phyloP scores from a whole-genome alignment of 2,113 vertebrate species.

The Tenrec ecaudatus region DNA sequence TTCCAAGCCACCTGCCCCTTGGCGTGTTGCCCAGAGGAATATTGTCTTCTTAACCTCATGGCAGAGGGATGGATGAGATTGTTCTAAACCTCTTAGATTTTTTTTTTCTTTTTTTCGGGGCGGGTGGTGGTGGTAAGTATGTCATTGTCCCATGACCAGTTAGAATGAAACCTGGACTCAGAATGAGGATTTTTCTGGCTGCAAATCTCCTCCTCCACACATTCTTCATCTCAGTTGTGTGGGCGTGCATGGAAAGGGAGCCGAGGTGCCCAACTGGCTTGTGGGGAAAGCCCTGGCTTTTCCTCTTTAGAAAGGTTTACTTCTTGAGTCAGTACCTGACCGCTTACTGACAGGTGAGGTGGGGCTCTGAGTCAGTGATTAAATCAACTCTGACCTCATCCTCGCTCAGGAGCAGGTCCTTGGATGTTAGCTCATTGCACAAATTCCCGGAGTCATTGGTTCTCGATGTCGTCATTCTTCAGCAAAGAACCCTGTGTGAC shows the following conservation, averaged over 20 bases:
- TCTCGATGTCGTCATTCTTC: background rate
- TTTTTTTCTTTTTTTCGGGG: background rate
- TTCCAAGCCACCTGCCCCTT: background rate
- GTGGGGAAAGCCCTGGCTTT: conserved; percentile 64
- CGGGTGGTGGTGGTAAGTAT: rapidly evolving
- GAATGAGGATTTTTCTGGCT: background rate
- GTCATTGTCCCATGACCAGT: background rate
- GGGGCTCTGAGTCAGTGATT: conserved; percentile 54
- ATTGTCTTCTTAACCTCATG: background rate
- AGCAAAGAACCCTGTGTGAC: background rate
- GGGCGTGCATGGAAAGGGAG: conserved; percentile 58
- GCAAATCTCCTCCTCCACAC: conserved; percentile 39
- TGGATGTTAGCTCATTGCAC: background rate
- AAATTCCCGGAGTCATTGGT: background rate
- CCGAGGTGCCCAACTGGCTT: conserved; percentile 11
- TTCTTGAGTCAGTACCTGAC: conserved; percentile 41
- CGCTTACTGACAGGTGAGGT: conserved; percentile 2
- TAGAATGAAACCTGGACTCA: background rate
- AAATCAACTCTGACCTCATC: conserved; percentile 57
- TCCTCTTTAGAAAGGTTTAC: conserved; percentile 44
- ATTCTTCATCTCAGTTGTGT: conserved; percentile 25
- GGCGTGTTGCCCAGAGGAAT: conserved; percentile 18
- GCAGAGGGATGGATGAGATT: background rate
- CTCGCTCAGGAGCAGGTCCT: background rate
- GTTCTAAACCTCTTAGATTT: background rate